phyloP scores from a whole-genome alignment of 2,113 vertebrate species.

The Cyrtonyx montezumae region DNA sequence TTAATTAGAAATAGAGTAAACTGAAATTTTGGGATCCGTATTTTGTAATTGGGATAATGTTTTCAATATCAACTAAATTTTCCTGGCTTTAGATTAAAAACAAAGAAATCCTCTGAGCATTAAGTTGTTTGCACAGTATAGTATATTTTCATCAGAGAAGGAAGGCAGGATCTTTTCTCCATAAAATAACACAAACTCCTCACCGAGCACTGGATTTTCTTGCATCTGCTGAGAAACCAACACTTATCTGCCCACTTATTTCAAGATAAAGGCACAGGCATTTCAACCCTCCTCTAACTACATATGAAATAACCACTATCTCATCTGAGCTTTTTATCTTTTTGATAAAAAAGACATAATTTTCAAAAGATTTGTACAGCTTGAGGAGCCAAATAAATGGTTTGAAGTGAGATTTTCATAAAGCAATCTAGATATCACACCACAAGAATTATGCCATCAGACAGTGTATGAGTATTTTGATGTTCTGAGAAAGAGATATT shows the following conservation, averaged over 20 bases:
- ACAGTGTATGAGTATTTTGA: neutral
- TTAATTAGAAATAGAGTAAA: neutral
- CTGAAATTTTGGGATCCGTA: neutral
- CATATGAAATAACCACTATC: neutral
- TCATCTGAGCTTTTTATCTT: slow-evolving; percentile 28
- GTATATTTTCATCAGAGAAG: neutral
- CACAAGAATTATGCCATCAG: neutral
- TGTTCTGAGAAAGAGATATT: neutral
- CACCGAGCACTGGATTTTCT: slow-evolving; percentile 5
- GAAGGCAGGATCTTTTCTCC: neutral
- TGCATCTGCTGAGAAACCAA: neutral
- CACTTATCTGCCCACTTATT: slow-evolving; percentile 22
- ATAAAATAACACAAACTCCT: neutral
- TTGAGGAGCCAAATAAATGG: neutral
- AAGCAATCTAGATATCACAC: rapidly evolving
- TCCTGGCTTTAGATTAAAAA: neutral
- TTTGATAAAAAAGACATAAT: slow-evolving; percentile 36
- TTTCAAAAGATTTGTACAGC: neutral
- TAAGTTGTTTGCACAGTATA: neutral
- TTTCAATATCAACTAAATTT: neutral
- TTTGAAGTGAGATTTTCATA: neutral
- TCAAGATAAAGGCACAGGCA: slow-evolving; percentile 19
- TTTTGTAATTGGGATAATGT: neutral
- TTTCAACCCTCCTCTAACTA: slow-evolving; percentile 16
- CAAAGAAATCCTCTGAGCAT: neutral